Evolutionary conservation across 2,113 vertebrate genomes (phyloP).

Genomic region (Pitta sordida): DNA sequence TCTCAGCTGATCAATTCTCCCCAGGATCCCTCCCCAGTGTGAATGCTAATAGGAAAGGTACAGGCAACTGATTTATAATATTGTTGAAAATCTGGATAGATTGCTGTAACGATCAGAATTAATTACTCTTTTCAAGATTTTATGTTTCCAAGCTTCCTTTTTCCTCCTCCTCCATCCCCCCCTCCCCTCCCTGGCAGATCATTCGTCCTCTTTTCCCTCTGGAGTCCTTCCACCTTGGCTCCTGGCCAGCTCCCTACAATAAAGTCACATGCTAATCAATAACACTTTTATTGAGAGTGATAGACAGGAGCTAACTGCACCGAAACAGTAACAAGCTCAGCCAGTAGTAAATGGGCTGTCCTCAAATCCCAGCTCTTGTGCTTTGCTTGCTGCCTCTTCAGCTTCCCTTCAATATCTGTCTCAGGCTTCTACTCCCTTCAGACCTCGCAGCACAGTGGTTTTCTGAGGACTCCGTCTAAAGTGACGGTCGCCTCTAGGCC

Average conservation of each 20-base stretch:
- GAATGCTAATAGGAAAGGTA: conserved; percentile 26
- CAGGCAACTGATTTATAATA: conserved; percentile 47
- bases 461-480: neutral
- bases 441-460: neutral
- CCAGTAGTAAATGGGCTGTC: neutral
- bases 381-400: conserved; percentile 13
- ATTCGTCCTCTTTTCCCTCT: conserved; percentile 42
- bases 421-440: neutral
- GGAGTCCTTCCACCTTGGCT: conserved; percentile 55
- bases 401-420: conserved; percentile 9
- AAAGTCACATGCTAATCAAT: conserved; percentile 71
- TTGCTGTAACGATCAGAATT: conserved; percentile 54
- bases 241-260: conserved; percentile 49
- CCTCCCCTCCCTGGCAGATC: neutral
- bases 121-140: conserved; percentile 65
- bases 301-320: conserved; percentile 64
- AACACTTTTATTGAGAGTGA: conserved; percentile 67
- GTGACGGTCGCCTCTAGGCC: neutral
- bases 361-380: conserved; percentile 2
- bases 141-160: conserved; percentile 45
- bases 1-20: conserved; percentile 28
- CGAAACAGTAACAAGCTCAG: conserved; percentile 41
- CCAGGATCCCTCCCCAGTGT: neutral
- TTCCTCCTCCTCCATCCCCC: neutral
- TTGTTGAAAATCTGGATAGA: conserved; percentile 56